Base-by-base conservation (phyloP, 2,888 invertebrate genomes). In the Hypena proboscidalis region DNA sequence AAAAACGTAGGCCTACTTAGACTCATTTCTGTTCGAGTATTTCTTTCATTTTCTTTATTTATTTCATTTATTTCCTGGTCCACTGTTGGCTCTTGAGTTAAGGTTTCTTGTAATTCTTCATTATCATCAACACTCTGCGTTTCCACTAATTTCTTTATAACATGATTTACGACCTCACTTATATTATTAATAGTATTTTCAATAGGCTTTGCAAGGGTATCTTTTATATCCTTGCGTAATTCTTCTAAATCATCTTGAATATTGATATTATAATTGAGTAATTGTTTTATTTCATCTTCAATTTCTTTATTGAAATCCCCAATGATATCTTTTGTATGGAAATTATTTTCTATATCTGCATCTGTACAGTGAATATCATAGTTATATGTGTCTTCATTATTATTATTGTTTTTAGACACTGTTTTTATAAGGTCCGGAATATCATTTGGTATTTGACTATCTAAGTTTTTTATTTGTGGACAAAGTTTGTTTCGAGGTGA, bases 241-340 rank as follows among this genome's bases (percentile, higher is more conserved):
- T 90, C 90, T 67, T 90, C 83, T 67, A 91, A 72, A 50, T 90
- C 89, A 32, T 87, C 86, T 71, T 89, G 82, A 58, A 89, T 89
- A 61, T 88, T 89, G 13, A 90, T 84, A 52, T 90, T 90, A 56
- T 88, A 85, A 67, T 88, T 88, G 17, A 88, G 71, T 50, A 92
- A 76, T 56, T 86, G 85, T 54, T 88, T 92, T 36, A 93, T 90
- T 84, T 93, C 93, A 45, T 92, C 91, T 80, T 92, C 92, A 23
- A 93, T 84, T 82, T 93, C 93, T 72, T 92, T 92, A 47, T 91
- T 92, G 58, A 93, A 93, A 73, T 93, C 91, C 14, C 92, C 92
- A 46, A 93, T 91, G 27, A 93, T 92, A 64, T 92, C 87, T 61
- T 83, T 86, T 3, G 86, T 76, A 25, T 86, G 69, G 60, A 90